Conservation (phyloP, 2,113 vertebrate genomes). For the Microcebus ravelobensis region DNA sequence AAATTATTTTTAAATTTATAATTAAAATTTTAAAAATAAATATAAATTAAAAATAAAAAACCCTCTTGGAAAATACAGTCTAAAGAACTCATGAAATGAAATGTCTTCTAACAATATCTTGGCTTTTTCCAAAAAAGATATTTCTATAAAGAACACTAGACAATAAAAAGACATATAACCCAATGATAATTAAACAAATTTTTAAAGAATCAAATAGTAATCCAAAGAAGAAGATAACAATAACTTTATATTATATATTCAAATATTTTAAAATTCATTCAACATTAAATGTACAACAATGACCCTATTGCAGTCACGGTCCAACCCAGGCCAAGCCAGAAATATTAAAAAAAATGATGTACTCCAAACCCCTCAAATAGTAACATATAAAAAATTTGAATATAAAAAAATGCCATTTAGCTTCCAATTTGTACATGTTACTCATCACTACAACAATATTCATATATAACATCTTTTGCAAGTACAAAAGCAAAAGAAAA, state of each 20-base stretch:
- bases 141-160: not conserved
- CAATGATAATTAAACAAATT: not conserved
- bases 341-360: not conserved
- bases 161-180: not conserved
- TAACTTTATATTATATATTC: not conserved
- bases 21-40: not conserved
- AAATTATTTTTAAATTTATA: not conserved
- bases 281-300: not conserved
- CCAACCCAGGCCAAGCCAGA: not conserved
- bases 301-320: not conserved
- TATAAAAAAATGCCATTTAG: not conserved
- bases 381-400: not conserved
- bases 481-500: not conserved
- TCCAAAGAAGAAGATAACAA: not conserved
- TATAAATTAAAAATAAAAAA: not conserved
- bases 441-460: not conserved
- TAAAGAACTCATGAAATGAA: not conserved
- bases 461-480: not conserved
- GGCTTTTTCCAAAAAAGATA: not conserved
- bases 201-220: not conserved
- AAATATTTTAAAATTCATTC: conserved; percentile 9
- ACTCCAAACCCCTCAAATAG: not conserved
- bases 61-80: not conserved
- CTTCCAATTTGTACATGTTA: not conserved
- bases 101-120: not conserved